Conservation (phyloP, 2,797 vertebrate genomes). For the Oreortyx pictus region DNA sequence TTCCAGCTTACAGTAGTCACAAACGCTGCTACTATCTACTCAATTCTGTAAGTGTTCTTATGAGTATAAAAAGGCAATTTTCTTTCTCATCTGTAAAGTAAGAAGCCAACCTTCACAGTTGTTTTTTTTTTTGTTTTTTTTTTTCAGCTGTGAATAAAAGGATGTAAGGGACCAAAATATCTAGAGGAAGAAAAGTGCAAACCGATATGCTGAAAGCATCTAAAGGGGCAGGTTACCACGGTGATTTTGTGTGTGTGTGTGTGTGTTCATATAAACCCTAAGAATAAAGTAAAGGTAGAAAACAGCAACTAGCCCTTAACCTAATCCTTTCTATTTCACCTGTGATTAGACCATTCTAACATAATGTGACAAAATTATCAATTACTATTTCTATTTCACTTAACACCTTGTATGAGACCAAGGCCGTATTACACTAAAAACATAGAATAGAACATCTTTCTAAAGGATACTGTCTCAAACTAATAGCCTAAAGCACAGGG, state of each 20-base stretch:
- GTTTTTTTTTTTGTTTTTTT: neutral
- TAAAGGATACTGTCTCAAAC: neutral
- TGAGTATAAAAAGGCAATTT: conserved; percentile 1
- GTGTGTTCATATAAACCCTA: neutral
- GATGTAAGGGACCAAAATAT: neutral
- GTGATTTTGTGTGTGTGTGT: neutral
- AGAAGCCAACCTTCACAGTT: neutral
- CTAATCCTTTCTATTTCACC: neutral
- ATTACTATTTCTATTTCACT: neutral
- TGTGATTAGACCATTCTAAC: neutral
- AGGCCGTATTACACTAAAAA: neutral
- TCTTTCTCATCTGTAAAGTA: neutral
- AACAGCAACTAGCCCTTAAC: neutral
- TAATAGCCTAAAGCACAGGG: neutral
- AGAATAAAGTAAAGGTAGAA: neutral
- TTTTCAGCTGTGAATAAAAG: neutral
- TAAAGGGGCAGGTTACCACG: neutral
- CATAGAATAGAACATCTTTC: neutral
- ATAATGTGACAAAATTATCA: neutral
- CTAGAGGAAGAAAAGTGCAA: neutral
- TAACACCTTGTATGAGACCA: neutral
- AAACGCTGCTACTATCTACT: neutral
- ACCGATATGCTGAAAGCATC: neutral
- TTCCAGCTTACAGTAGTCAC: neutral
- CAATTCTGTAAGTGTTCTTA: neutral